Evolutionary conservation across 2,113 vertebrate species (phyloP), one percentile per base, ranked within the genome.

Genomic region (Dicrurus megarhynchus): DNA sequence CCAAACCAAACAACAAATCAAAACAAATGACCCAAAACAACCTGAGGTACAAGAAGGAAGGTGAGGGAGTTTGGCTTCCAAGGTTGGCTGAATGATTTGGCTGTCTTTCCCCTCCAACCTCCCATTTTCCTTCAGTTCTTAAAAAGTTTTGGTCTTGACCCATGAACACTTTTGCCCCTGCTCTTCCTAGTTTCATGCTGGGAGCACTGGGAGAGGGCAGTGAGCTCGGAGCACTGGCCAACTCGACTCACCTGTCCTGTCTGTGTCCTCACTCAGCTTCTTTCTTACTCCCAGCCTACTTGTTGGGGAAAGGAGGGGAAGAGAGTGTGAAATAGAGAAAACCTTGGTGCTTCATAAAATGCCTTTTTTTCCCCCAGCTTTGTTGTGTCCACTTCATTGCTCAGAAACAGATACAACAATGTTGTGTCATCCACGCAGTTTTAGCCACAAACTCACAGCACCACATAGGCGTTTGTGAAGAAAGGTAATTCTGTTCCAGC

Each of bases 241-340:
- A 1, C 57, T 70, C 0, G 0, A 12, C 37, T 74, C n/a, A 30
- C 19, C 24, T 23, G 6, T 60, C 23, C 41, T 50, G 23, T 5
- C 27, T 69, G 33, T 42, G 18, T 80, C 22, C 11, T 68, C 71
- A 63, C 22, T 9, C 17, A 46, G 1, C 8, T 75, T 50, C 78
- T 55, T 59, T 33, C 41, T 82, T 23, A 20, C 7, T 16, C 30
- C 15, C 21, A 79, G 10, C 6, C 15, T 44, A 4, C 18, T 32
- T 46, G 7, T 3, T 61, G n/a, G 15, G 70, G 13, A 57, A 20
- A 74, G 28, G 15, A 64, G 5, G 7, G 9, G 7, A 46, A 33
- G 27, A 28, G 39, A 68, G 16, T 13, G 22, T 28, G 33, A 22
- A 26, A 44, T 13, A 44, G 10, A 71, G 32, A 61, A 35, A 42